Evolutionary conservation across 1,140 invertebrate species (phyloP).

Genomic region (Drosophila nasuta): DNA sequence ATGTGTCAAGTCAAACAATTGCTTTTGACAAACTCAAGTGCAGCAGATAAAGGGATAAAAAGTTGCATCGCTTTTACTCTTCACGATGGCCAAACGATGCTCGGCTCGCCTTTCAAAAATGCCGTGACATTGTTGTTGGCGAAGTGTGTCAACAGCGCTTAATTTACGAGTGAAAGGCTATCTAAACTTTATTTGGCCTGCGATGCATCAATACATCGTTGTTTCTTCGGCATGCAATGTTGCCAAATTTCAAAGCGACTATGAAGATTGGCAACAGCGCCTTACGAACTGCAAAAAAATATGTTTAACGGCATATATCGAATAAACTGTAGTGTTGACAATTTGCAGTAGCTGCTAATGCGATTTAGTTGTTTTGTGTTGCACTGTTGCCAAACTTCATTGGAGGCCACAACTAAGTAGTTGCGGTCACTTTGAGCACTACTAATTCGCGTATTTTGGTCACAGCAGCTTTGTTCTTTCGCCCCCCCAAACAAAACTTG

Average conservation of each 20-base stretch:
- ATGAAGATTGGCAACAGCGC: no score
- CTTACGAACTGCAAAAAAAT: no score
- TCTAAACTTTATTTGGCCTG: neutral
- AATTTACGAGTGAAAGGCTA: neutral
- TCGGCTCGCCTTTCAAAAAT: constrained; percentile 9
- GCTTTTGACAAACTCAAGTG: constrained; percentile 75
- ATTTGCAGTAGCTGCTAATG: neutral
- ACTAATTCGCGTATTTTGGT: constrained; percentile 43
- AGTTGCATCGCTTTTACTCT: constrained; percentile 16
- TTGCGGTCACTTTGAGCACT: constrained; percentile 14
- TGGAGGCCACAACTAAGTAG: neutral
- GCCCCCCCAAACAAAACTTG: constrained; percentile 14
- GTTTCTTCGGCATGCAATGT: no score
- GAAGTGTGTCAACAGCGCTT: constrained; percentile 1
- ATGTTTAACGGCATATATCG: no score
- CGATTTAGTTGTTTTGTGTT: neutral
- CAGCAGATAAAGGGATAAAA: constrained; percentile 70
- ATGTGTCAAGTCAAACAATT: constrained; percentile 69
- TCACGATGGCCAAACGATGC: constrained; percentile 28
- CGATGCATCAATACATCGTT: neutral
- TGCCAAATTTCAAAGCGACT: no score
- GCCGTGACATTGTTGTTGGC: neutral
- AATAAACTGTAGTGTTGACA: no score
- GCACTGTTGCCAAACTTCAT: constrained; percentile 18
- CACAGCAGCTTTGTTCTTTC: constrained; percentile 15